Percentiles rank a stretch among this genome's conserved stretches.
Conservation (phyloP, 2,113 vertebrate genomes). For the Corythaeola cristata region DNA sequence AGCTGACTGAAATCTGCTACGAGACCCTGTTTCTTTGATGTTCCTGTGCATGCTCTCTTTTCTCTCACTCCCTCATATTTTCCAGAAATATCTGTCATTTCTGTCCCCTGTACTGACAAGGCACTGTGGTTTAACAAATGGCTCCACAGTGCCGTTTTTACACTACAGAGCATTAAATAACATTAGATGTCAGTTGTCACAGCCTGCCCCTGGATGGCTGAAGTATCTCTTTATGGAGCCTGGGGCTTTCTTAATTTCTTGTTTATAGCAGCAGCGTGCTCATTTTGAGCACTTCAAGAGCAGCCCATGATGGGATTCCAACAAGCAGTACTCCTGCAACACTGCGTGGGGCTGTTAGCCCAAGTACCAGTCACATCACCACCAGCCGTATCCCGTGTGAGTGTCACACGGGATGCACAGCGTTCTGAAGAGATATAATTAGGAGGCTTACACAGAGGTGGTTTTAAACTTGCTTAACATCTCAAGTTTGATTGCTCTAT, state of each 20-base stretch:
- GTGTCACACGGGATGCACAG: neutral
- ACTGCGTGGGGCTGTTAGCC: neutral
- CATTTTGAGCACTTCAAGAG: neutral
- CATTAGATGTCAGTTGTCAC: neutral
- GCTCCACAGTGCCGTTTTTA: neutral
- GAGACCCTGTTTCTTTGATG: neutral
- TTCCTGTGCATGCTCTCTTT: neutral
- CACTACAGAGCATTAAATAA: neutral
- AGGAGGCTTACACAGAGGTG: neutral
- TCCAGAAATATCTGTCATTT: neutral
- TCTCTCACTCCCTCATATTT: neutral
- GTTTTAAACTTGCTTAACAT: neutral
- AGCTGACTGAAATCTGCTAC: neutral
- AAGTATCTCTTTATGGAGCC: neutral
- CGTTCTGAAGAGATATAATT: neutral
- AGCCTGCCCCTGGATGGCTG: neutral
- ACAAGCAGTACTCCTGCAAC: neutral
- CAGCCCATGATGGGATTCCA: accelerated
- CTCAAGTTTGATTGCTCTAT: neutral
- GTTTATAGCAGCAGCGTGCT: neutral
- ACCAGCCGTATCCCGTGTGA: neutral
- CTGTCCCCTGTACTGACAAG: neutral
- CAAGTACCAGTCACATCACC: neutral
- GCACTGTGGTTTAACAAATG: neutral
- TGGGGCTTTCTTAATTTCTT: neutral